phyloP scores from a whole-genome alignment of 2,888 invertebrate genomes.

The Sphaeridia pumilis region DNA sequence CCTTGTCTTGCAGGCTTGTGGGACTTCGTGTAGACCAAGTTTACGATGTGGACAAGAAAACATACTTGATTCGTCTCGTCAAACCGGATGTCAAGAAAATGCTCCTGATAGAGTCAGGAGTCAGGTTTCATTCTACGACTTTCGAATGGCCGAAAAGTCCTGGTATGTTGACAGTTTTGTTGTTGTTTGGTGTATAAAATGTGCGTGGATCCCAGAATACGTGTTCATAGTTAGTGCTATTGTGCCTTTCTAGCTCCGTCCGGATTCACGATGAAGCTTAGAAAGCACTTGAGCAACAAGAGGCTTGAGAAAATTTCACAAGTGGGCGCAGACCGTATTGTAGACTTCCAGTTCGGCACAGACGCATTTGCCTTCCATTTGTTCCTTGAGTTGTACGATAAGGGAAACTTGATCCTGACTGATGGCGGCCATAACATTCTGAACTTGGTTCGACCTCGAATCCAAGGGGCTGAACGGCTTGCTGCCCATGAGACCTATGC shows the following conservation, averaged over 20 bases:
- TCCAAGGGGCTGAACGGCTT: constrained; percentile 83
- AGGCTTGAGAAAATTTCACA: constrained; percentile 74
- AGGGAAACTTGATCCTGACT: constrained; percentile 89
- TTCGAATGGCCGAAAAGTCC: constrained; percentile 98
- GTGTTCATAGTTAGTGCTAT: too few species aligned
- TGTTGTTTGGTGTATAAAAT: too few species aligned
- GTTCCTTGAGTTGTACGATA: constrained; percentile 86
- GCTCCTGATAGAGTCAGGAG: constrained; percentile 85
- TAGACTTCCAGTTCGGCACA: constrained; percentile 89
- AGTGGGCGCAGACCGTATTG: constrained; percentile 82
- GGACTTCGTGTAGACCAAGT: constrained; percentile 93
- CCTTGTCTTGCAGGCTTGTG: constrained; percentile 53
- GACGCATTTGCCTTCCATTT: constrained; percentile 90
- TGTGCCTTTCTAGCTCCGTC: constrained; percentile 71
- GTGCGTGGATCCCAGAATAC: too few species aligned
- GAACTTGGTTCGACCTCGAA: constrained; percentile 81
- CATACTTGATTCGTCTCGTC: constrained; percentile 79
- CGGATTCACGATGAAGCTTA: constrained; percentile 96
- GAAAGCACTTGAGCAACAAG: constrained; percentile 94
- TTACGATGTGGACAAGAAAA: constrained; percentile 93
- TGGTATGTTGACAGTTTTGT: constrained; percentile 41
- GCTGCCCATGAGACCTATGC: constrained; percentile 90
- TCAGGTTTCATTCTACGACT: constrained; percentile 80
- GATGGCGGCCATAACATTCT: constrained; percentile 81
- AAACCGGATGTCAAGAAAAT: constrained; percentile 77